A percentile compares a stretch with the other conserved stretches of the same genome.
Evolutionary conservation across 2,797 vertebrate species (phyloP).

Genomic region (Semotilus atromaculatus): DNA sequence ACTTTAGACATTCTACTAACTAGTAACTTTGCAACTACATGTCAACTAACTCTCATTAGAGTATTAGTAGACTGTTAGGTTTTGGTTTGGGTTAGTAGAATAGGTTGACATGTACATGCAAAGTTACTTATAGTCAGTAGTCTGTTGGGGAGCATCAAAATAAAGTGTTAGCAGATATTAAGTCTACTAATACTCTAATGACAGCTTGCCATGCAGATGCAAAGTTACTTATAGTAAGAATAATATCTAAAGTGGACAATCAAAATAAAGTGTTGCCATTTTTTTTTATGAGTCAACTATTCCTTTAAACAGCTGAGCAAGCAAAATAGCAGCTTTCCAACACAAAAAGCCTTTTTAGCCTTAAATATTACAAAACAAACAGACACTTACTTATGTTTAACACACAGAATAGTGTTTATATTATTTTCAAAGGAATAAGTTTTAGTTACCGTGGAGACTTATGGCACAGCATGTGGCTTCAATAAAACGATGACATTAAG

Average conservation of each 20-base stretch:
- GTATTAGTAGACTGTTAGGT: not conserved
- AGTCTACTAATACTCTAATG: not conserved
- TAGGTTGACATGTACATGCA: not conserved
- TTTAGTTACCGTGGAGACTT: conserved; percentile 55
- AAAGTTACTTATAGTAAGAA: not conserved
- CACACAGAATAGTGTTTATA: conserved; percentile 36
- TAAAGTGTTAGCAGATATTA: not conserved
- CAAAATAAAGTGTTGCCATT: not conserved
- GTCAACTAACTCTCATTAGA: not conserved
- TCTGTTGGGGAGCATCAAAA: not conserved
- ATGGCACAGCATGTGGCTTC: conserved; percentile 49
- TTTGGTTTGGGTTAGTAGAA: not conserved
- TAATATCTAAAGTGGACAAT: not conserved
- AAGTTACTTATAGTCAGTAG: not conserved
- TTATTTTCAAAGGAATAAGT: conserved; percentile 16
- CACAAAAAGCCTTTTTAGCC: not conserved
- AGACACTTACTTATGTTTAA: not conserved
- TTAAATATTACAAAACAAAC: not conserved
- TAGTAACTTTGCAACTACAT: not conserved
- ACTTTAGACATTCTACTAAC: not conserved
- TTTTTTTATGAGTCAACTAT: not conserved
- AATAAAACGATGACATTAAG: conserved; percentile 55
- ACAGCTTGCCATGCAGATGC: too few relatives aligned
- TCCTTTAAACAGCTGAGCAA: conserved; percentile 31
- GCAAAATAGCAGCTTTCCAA: conserved; percentile 4